phyloP scores from a whole-genome alignment of 2,113 vertebrate genomes.

The Proteles cristata region DNA sequence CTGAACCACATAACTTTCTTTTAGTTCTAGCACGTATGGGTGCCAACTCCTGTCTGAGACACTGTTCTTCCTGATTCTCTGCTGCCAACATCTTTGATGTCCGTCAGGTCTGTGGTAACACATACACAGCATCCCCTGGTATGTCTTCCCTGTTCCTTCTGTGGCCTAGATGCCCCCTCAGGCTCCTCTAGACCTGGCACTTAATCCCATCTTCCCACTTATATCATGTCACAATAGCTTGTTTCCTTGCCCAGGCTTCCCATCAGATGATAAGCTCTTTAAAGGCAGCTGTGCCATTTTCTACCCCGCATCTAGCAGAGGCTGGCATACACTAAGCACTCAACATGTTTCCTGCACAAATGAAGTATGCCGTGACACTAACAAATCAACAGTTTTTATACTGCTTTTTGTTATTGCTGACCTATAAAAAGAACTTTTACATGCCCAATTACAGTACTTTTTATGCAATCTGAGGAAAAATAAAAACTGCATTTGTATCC shows the following conservation, averaged over 20 bases:
- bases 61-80: background rate
- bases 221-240: accelerated
- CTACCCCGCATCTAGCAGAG: background rate
- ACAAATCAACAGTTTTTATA: background rate
- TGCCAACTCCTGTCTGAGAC: background rate
- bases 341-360: background rate
- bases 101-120: background rate
- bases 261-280: background rate
- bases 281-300: background rate
- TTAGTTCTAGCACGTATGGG: background rate
- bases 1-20: background rate
- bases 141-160: background rate
- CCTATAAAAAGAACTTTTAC: background rate
- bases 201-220: background rate
- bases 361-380: background rate
- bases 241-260: background rate
- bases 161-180: accelerated
- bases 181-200: background rate
- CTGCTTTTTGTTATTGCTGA: background rate
- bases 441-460: background rate
- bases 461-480: background rate
- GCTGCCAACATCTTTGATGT: background rate
- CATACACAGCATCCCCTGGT: too few relatives aligned
- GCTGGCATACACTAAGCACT: background rate
- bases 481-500: background rate